Evolutionary conservation across 2,888 invertebrate genomes (phyloP).

Genomic region (Drosophila paracracens): DNA sequence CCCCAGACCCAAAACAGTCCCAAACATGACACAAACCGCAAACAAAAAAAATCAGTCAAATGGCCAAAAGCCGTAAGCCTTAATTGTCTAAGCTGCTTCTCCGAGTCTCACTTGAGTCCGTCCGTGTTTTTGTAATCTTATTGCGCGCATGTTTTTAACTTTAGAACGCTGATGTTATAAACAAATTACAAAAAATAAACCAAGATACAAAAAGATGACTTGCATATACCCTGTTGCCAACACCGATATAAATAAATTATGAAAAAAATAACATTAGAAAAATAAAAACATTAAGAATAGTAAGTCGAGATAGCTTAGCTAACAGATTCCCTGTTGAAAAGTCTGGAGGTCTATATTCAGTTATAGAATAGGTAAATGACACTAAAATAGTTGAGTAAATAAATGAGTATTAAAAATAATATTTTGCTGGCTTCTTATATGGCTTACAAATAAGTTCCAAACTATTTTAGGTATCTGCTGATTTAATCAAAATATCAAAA

Average conservation of each 20-base stretch:
- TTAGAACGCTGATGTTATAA: conserved; percentile 80
- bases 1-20: conserved; percentile 28
- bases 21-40: conserved; percentile 39
- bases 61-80: conserved; percentile 13
- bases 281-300: neutral
- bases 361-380: neutral
- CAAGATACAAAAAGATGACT: conserved; percentile 23
- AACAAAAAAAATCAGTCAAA: conserved; percentile 2
- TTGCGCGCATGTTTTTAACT: conserved; percentile 72
- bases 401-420: neutral
- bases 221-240: conserved; percentile 4
- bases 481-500: neutral
- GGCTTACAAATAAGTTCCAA: neutral
- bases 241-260: conserved; percentile 57
- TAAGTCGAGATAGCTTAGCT: too few relatives aligned
- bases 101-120: conserved; percentile 18
- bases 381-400: neutral
- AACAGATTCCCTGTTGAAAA: neutral
- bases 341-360: neutral
- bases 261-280: neutral
- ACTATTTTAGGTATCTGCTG: neutral
- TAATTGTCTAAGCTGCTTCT: conserved; percentile 58
- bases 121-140: conserved; percentile 61
- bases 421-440: neutral
- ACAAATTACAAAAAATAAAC: conserved; percentile 53